Evolutionary conservation across 2,113 vertebrate species (phyloP), one percentile per base, ranked within the genome.

Genomic region (Osmerus mordax): DNA sequence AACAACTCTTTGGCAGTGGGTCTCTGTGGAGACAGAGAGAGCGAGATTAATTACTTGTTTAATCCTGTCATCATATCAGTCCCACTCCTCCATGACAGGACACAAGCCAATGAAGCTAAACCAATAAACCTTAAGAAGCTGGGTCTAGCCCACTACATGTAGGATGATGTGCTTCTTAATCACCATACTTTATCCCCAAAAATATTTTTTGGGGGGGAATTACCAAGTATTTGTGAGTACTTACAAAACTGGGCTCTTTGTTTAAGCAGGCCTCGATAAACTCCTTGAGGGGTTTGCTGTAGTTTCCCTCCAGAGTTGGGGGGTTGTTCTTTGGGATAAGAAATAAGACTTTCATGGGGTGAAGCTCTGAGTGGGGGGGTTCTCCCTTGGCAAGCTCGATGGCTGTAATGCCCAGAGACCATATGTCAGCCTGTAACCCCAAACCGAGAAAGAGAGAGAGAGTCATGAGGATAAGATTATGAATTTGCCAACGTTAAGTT

Each of bases 271-370:
- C 95, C 80, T 99, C 97, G 0, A 99, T 89, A 73, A 99, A 99
- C 91, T 99, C 97, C 87, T 98, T 98, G 58, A 98, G 95, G 25
- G 94, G 91, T 87, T 96, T 99, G 88, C 95, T 95, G 90, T 98
- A 98, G 90, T 84, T 97, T 72, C 96, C 97, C 90, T 99, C 97
- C 86, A 99, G 90, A 0, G 96, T 98, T 5, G 97, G 97, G 7
- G 97, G 95, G 89, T 94, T 98, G 91, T 98, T 98, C 93, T 99
- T 99, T 83, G 97, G 97, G 87, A 99, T 99, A 79, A 98, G 95
- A 89, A 99, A 98, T 72, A 99, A 87, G 64, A 98, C 97, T 87
- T 99, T 98, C 97, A 99, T 98, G 65, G 97, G 97, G 78, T 99
- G 97, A 11, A 99, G 89, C 78, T 98, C 96, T 0, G 97, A 98